These are phyloP conservation scores for Eupristina koningsbergeri DNA, from an alignment of 1,140 invertebrate genomes.

Conservation along the genomic window DNA sequence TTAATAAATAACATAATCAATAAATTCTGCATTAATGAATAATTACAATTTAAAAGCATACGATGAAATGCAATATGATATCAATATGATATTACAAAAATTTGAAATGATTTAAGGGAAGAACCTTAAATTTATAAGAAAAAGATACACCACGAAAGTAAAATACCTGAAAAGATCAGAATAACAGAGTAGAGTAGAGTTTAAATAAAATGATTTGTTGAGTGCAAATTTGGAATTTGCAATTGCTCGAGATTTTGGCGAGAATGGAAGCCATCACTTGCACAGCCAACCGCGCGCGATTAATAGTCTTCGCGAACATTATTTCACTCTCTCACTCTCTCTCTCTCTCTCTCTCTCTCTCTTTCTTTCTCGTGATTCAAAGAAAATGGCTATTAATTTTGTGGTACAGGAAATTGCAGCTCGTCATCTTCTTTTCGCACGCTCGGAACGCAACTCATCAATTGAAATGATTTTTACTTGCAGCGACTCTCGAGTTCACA, in stretches of 20 bases:
- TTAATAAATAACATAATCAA: too few relatives aligned
- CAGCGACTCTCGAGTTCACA: background rate
- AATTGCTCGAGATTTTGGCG: background rate
- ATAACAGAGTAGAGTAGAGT: too few relatives aligned
- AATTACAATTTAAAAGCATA: too few relatives aligned
- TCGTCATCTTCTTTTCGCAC: background rate
- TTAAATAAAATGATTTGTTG: background rate
- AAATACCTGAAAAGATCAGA: background rate
- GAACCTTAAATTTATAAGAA: too few relatives aligned
- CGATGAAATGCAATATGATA: too few relatives aligned
- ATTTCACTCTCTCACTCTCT: background rate
- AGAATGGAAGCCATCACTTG: background rate
- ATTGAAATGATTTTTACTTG: background rate
- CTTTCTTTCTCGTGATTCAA: background rate
- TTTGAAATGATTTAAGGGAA: too few relatives aligned
- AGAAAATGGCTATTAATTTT: conserved; percentile 34
- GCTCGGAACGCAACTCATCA: background rate
- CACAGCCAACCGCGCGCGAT: background rate
- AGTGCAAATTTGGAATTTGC: background rate
- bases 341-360: background rate
- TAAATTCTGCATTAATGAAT: too few relatives aligned
- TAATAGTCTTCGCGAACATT: conserved; percentile 19
- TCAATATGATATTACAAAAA: too few relatives aligned
- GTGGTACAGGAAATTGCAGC: conserved; percentile 23
- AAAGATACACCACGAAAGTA: too few relatives aligned